A percentile compares a stretch with the other conserved stretches of the same genome.
Conservation (phyloP, 1,140 invertebrate species). For the Bombus vancouverensis region DNA sequence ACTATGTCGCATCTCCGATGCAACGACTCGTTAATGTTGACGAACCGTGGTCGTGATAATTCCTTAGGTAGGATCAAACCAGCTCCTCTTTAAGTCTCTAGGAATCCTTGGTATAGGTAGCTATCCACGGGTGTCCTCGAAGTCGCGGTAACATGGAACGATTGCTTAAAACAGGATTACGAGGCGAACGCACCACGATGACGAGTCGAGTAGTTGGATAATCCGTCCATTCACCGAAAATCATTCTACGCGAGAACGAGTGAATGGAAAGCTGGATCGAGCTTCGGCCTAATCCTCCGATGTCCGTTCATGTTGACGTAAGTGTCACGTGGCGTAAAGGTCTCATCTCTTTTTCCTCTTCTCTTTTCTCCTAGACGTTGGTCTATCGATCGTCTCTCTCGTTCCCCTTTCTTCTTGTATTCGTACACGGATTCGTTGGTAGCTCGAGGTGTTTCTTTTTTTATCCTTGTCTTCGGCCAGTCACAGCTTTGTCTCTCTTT, state of each 20-base stretch:
- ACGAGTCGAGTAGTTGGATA: not conserved
- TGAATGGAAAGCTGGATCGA: constrained; percentile 1
- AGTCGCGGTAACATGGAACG: not conserved
- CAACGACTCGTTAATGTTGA: constrained; percentile 24
- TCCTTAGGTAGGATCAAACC: too few species aligned
- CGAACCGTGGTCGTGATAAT: too few species aligned
- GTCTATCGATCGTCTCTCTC: too few species aligned
- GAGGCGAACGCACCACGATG: too few species aligned
- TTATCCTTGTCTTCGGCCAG: constrained; percentile 40
- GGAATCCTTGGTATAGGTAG: not conserved
- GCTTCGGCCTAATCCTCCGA: not conserved
- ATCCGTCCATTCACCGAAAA: constrained; percentile 19
- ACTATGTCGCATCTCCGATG: constrained; percentile 21
- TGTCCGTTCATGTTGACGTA: not conserved
- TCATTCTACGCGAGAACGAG: not conserved
- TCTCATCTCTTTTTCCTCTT: not conserved
- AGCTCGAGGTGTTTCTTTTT: constrained; percentile 38
- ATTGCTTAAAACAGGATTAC: constrained; percentile 12
- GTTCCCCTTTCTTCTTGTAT: not conserved
- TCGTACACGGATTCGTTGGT: not conserved
- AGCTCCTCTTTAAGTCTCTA: not conserved
- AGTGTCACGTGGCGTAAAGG: constrained; percentile 14
- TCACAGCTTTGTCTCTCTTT: not conserved
- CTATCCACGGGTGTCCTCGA: not conserved
- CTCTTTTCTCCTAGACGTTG: not conserved